Percentiles rank a stretch among this genome's conserved stretches.
Evolutionary conservation across 2,113 vertebrate species (phyloP).

Genomic region (Perognathus longimembris): DNA sequence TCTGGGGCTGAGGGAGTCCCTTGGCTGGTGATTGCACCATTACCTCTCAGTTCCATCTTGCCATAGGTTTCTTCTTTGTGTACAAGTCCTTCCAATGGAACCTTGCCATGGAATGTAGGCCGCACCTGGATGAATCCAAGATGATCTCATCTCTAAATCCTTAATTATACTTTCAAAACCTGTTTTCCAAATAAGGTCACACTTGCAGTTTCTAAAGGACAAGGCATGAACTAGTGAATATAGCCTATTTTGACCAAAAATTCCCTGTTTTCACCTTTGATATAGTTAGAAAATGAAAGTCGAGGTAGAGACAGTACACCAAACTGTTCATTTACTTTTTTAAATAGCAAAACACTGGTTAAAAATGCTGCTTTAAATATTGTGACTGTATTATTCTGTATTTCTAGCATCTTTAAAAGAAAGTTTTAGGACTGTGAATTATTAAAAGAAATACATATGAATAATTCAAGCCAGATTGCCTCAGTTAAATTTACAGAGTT

Average conservation of each 20-base stretch:
- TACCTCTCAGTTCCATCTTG: neutral
- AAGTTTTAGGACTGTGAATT: conserved; percentile 59
- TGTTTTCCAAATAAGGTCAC: neutral
- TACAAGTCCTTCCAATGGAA: neutral
- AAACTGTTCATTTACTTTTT: neutral
- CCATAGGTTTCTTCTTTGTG: fast-evolving
- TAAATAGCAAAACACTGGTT: neutral
- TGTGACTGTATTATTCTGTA: neutral
- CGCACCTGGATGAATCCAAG: neutral
- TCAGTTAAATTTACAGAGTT: conserved; percentile 57
- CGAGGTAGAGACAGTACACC: neutral
- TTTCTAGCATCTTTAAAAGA: conserved; percentile 42
- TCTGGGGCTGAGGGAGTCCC: neutral
- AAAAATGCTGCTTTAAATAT: conserved; percentile 7
- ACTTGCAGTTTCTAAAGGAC: neutral
- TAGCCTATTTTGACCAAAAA: neutral
- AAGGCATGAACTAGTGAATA: neutral
- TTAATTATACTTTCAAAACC: neutral
- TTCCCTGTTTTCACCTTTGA: neutral
- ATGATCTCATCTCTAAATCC: neutral
- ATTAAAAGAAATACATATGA: conserved; percentile 62
- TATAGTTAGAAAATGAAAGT: neutral
- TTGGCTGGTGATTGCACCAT: neutral
- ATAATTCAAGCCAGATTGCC: conserved; percentile 68
- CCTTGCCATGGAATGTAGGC: neutral